Evolutionary conservation across 2,797 vertebrate species (phyloP), one percentile per base, ranked within the genome.

Genomic region (Phalloptychus januarius): DNA sequence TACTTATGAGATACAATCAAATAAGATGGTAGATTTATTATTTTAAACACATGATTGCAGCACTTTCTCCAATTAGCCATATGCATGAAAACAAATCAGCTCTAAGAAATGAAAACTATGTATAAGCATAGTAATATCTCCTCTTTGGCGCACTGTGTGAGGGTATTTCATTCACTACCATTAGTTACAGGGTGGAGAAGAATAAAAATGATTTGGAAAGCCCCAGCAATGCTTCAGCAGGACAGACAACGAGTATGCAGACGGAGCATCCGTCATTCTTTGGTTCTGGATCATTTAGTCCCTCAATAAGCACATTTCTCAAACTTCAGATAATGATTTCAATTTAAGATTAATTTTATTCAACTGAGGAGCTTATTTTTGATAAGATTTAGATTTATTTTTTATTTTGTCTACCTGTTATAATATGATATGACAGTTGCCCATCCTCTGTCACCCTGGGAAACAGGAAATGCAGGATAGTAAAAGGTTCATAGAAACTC

Each of bases 81-180:
- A 38, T 61, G 65, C 78, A 52, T 83, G 78, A 85, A 85, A 89
- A 81, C 84, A 85, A 86, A 92, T 90, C 73, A 82, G 78, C 85
- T 77, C 72, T 74, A 82, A 52, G 80, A 81, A 89, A 92, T 86
- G 83, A 91, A 92, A 90, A 83, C 82, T 90, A 90, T 89, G 83
- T 82, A 79, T 90, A 85, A 89, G 72, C 80, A 50, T 71, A 87
- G 80, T 74, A 79, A 86, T 88, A 87, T 81, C 71, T 61, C 83
- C 75, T 83, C 77, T 81, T 79, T 75, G 52, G 63, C 44, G 77
- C 76, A 28, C 81, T 82, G 73, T 10, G 31, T 83, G 84, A 88
- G 90, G 88, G 89, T 83, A 86, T 75, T 45, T 45, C 65, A 85
- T 89, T 88, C 88, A 89, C 28, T 63, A 80, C 76, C 67, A 81